Evolutionary conservation across 2,888 invertebrate species (phyloP), one percentile per base, ranked within the genome.

Genomic region (Crossocerus cetratus): DNA sequence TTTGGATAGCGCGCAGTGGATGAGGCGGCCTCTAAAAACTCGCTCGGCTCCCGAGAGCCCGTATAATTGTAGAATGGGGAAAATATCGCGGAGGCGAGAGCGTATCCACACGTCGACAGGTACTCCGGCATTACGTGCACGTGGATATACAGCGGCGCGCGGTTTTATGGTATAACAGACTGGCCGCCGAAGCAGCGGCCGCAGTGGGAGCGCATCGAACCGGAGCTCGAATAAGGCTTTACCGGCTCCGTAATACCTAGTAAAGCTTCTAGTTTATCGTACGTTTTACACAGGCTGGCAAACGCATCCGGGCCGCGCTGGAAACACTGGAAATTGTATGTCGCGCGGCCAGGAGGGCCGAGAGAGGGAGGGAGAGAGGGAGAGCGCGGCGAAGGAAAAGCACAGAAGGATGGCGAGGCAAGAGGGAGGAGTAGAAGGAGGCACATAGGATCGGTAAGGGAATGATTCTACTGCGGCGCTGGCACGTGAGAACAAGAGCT

Each of bases 181-280:
- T 58, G 67, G 42, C 68, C 54, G 32, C 32, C 32, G 32, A 32
- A 32, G 32, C 32, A 32, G 32, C 8, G 8, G 32, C 32, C 32
- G 66, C 49, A 59, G 53, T 66, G 73, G 65, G 60, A 56, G 67
- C 60, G 16, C 71, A 69, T 69, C 53, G 61, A 54, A 21, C 45
- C 69, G 69, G 63, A 64, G 60, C 77, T 80, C 74, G 81, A 83
- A 77, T 78, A 81, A 80, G 75, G 73, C 75, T 81, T 85, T 81
- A 85, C 77, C 78, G 74, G 78, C 78, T 77, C 65, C 72, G 75
- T 79, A 80, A 83, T 81, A 77, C 76, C 74, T 55, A 69, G 72
- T 80, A 81, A 82, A 82, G 78, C 77, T 80, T 65, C 73, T 74
- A 82, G 68, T 85, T 85, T 84, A 85, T 83, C 78, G 80, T 74